Base-by-base conservation (phyloP, 2,888 invertebrate species). In the Pherbina coryleti region DNA sequence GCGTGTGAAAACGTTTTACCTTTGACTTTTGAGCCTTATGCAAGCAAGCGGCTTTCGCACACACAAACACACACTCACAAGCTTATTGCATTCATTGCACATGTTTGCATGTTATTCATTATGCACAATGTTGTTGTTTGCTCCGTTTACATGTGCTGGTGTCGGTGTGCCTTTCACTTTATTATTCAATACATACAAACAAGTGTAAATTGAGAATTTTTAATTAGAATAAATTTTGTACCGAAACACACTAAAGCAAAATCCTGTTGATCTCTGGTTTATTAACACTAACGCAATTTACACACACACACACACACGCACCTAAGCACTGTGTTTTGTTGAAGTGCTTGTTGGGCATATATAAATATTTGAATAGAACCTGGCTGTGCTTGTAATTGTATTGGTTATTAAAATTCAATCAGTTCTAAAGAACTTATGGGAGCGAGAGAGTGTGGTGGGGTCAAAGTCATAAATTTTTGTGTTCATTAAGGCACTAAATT, bases 141-240 rank as follows among this genome's bases (percentile, higher is more conserved):
- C 3, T 25, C 11, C 14, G 57, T 44, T 44, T 25, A 14, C 28
- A 3, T 22, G n/a, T 60, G 57, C 25, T 8, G 57, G 25, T 25
- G 25, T 28, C 17, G 25, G 57, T 22, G 22, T 22, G 57, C 28
- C 7, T 28, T 22, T 55, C 19, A n/a, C 19, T 22, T 55, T 28
- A 22, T 60, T 28, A 28, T 60, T 25, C 57, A 60, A 25, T 60
- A 28, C 19, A 14, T 28, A 25, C 57, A 14, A 60, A 25, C 57
- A 8, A 25, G 25, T 25, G 22, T 28, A 60, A 60, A 60, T 44
- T 60, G 57, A 60, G 57, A 60, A 60, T 60, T 60, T 60, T 60
- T 60, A 60, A 60, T 60, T 60, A 60, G 57, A 60, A 60, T 60
- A 60, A 60, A 60, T 60, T 60, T 60, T 8, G 25, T 60, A 60